Conservation (phyloP, 1,140 invertebrate species). For the Calycopis cecrops region DNA sequence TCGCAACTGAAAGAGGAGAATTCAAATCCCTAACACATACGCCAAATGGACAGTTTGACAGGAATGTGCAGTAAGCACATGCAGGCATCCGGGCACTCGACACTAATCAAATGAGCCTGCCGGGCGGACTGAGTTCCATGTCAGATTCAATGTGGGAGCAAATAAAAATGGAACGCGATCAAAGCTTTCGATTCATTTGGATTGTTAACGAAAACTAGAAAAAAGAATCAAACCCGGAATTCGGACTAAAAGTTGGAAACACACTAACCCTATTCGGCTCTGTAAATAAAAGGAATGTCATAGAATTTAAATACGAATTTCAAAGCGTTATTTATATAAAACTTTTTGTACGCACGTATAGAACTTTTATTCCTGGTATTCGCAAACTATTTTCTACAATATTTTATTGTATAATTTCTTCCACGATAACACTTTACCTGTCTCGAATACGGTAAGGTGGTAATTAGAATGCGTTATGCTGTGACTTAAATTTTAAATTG, state of each 20-base stretch:
- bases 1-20: conserved; percentile 29
- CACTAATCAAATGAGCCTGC: conserved; percentile 40
- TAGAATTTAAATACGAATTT: too few relatives aligned
- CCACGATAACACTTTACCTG: too few relatives aligned
- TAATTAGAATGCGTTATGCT: too few relatives aligned
- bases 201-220: conserved; percentile 4
- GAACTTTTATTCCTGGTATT: too few relatives aligned
- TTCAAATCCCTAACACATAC: conserved; percentile 39
- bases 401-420: not conserved
- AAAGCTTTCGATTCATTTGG: conserved; percentile 1
- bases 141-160: conserved; percentile 30
- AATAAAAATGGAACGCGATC: conserved; percentile 14
- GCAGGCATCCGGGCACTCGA: conserved; percentile 20
- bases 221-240: conserved; percentile 1
- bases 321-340: too few relatives aligned
- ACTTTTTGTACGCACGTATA: too few relatives aligned
- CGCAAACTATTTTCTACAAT: not conserved
- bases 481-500: too few relatives aligned
- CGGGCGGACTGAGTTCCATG: conserved; percentile 22
- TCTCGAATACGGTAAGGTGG: too few relatives aligned
- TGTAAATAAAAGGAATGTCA: too few relatives aligned
- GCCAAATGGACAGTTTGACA: conserved; percentile 28
- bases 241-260: too few relatives aligned
- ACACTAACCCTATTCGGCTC: too few relatives aligned
- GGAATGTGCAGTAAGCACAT: conserved; percentile 14